Conservation (phyloP, 2,113 vertebrate species). For the Lasiurus borealis region DNA sequence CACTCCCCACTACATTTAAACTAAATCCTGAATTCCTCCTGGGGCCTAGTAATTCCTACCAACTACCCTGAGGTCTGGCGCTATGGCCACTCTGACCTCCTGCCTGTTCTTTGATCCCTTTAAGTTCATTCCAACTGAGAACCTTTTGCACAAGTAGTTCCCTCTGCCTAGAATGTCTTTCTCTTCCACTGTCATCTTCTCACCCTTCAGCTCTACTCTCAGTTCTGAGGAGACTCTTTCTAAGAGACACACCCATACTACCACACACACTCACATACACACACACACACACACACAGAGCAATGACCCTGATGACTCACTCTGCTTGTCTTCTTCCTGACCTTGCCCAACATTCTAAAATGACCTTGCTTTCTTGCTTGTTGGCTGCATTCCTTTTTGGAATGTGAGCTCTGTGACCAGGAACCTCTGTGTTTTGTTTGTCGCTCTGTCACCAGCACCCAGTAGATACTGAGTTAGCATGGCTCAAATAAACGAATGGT, state of each 20-base stretch:
- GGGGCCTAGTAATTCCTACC: neutral
- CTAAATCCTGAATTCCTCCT: neutral
- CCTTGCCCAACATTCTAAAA: neutral
- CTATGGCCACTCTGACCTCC: neutral
- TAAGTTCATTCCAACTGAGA: neutral
- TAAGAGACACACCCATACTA: neutral
- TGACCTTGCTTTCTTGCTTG: neutral
- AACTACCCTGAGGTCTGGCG: accelerated
- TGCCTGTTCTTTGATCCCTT: neutral
- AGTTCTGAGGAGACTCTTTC: neutral
- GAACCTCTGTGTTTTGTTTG: neutral
- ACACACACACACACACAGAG: neutral
- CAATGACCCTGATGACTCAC: neutral
- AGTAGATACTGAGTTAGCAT: neutral
- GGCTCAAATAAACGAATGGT: neutral
- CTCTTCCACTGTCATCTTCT: neutral
- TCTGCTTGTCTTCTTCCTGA: neutral
- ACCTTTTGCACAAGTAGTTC: accelerated
- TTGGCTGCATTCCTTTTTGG: neutral
- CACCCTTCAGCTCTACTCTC: neutral
- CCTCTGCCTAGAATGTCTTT: neutral
- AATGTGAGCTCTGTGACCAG: neutral
- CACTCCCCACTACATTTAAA: neutral
- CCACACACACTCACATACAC: neutral
- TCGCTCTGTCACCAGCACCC: neutral